Conservation (phyloP, 2,888 invertebrate species). For the Hypomecis punctinalis region DNA sequence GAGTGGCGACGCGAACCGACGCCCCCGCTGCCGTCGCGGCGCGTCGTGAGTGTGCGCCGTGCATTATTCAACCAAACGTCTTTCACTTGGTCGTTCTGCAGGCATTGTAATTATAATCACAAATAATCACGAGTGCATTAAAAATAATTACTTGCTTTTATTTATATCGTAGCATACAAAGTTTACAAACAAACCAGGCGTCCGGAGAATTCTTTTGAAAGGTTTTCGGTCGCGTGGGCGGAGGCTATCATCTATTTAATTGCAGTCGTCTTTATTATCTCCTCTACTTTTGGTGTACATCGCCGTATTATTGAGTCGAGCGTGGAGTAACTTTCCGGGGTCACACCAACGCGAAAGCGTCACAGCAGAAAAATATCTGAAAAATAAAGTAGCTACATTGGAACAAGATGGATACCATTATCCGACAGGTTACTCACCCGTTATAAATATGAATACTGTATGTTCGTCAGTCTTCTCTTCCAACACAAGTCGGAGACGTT, state of each 20-base stretch:
- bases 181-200: not conserved
- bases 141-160: constrained; percentile 3
- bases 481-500: no score
- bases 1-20: constrained; percentile 24
- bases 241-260: constrained; percentile 10
- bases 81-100: not conserved
- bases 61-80: constrained; percentile 15
- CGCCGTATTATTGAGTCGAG: constrained; percentile 13
- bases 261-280: constrained; percentile 12
- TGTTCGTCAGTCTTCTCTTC: no score
- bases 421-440: no score
- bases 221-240: constrained; percentile 9
- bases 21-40: constrained; percentile 27
- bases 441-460: no score
- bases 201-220: not conserved
- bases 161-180: not conserved
- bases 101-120: not conserved
- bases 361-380: not conserved
- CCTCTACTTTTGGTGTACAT: not conserved
- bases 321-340: not conserved
- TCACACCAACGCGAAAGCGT: not conserved
- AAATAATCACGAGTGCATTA: constrained; percentile 3
- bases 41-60: constrained; percentile 32
- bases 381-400: no score
- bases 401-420: no score